Evolutionary conservation across 1,140 invertebrate species (phyloP).

Genomic region (Zaprionus lachaisei): DNA sequence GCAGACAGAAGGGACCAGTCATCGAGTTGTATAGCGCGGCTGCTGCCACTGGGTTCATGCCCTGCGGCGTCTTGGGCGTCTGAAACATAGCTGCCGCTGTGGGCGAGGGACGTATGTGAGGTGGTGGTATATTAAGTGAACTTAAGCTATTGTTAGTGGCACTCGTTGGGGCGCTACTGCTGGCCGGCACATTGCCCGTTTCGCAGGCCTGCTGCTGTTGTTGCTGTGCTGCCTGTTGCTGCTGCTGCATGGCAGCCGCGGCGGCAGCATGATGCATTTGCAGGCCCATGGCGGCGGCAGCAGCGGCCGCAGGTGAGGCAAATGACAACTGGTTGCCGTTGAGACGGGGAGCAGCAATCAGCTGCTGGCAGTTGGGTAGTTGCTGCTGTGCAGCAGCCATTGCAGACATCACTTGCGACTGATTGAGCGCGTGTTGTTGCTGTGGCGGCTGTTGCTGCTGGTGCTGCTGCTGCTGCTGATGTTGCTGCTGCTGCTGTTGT

Average conservation of each 20-base stretch:
- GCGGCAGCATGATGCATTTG: slow-evolving; percentile 84
- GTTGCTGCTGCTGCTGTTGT: slow-evolving; percentile 53
- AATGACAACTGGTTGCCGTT: slow-evolving; percentile 81
- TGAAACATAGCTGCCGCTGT: slow-evolving; percentile 90
- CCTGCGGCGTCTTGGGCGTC: slow-evolving; percentile 90
- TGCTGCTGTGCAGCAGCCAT: slow-evolving; percentile 57
- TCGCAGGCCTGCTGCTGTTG: slow-evolving; percentile 52
- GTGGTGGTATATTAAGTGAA: slow-evolving; percentile 86
- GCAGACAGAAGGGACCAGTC: slow-evolving; percentile 88
- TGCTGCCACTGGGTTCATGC: slow-evolving; percentile 88
- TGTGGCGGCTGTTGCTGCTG: slow-evolving; percentile 30
- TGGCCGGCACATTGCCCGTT: slow-evolving; percentile 58
- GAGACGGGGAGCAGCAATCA: slow-evolving; percentile 77
- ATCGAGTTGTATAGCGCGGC: slow-evolving; percentile 87
- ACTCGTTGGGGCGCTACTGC: slow-evolving; percentile 60
- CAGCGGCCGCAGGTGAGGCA: slow-evolving; percentile 79
- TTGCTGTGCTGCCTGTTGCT: slow-evolving; percentile 63
- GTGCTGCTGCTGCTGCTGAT: slow-evolving; percentile 51
- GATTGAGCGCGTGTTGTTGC: slow-evolving; percentile 34
- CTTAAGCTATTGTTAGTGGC: slow-evolving; percentile 83
- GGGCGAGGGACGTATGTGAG: slow-evolving; percentile 89
- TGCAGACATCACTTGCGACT: slow-evolving; percentile 49
- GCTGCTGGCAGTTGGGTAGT: slow-evolving; percentile 73
- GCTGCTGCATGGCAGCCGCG: slow-evolving; percentile 78
- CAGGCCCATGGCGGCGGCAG: slow-evolving; percentile 81